A percentile compares a stretch with the other conserved stretches of the same genome.
These are phyloP conservation scores for Hypolimnas misippus DNA, from an alignment of 2,888 invertebrate genomes.

Conservation along the genomic window DNA sequence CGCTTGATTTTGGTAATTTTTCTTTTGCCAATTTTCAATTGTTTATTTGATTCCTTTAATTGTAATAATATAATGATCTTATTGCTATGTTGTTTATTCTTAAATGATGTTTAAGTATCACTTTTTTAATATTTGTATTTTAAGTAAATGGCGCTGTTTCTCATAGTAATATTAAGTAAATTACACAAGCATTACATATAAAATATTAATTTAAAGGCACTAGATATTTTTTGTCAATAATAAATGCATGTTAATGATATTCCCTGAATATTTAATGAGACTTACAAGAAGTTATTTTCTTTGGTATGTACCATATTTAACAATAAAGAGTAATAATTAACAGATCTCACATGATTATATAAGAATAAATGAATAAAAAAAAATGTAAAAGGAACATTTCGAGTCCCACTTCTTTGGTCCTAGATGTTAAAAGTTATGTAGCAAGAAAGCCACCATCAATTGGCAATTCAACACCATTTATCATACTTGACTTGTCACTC, in stretches of 20 bases:
- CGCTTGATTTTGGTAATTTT: too few relatives aligned
- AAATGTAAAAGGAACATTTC: conserved; percentile 26
- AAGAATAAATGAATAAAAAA: conserved; percentile 21
- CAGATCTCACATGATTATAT: conserved; percentile 40
- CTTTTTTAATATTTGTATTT: too few relatives aligned
- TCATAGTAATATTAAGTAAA: neutral
- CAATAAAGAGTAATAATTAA: conserved; percentile 38
- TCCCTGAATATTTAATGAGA: conserved; percentile 9
- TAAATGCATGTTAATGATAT: conserved; percentile 1
- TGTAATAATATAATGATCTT: too few relatives aligned
- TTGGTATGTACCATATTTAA: conserved; percentile 42
- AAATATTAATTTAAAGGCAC: conserved; percentile 4
- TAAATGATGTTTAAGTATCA: too few relatives aligned
- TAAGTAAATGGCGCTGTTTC: too few relatives aligned
- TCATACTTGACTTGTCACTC: conserved; percentile 84
- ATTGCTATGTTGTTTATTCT: too few relatives aligned
- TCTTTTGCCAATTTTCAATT: too few relatives aligned
- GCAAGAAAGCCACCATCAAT: conserved; percentile 92
- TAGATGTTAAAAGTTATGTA: conserved; percentile 57
- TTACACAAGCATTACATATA: neutral
- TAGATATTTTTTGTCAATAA: conserved; percentile 6
- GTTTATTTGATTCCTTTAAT: too few relatives aligned
- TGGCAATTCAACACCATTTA: conserved; percentile 89
- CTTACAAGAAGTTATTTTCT: conserved; percentile 36
- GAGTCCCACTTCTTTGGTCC: conserved; percentile 23